These are phyloP conservation scores for Sebastes matsubarae DNA, from an alignment of 2,797 vertebrate genomes.

Conservation along the genomic window DNA sequence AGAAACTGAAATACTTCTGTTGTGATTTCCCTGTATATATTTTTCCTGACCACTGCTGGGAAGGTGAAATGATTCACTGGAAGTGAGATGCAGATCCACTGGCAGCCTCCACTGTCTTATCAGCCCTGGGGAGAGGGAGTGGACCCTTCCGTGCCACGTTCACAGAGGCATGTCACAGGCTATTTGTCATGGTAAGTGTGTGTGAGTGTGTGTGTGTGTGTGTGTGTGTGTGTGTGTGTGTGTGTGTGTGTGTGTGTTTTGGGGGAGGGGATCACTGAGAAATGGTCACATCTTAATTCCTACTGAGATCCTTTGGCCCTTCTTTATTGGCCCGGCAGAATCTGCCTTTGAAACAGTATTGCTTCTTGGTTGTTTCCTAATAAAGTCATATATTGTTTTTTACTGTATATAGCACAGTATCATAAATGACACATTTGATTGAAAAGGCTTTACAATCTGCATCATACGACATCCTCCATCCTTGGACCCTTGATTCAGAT, in stretches of 20 bases:
- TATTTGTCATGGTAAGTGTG: slow-evolving; percentile 77
- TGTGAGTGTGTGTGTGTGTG: slow-evolving; percentile 28
- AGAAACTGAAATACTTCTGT: neutral
- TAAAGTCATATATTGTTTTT: too few relatives aligned
- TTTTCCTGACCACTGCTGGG: neutral
- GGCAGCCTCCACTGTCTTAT: slow-evolving; percentile 22
- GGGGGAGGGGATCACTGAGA: slow-evolving; percentile 62
- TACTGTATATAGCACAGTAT: neutral
- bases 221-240: too few relatives aligned
- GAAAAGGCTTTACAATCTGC: neutral
- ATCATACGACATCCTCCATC: neutral
- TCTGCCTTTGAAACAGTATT: neutral
- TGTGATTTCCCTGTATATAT: neutral
- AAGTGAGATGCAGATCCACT: neutral
- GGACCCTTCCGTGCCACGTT: slow-evolving; percentile 80
- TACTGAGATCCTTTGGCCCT: slow-evolving; percentile 9
- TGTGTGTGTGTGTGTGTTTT: neutral
- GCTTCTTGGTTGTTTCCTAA: neutral
- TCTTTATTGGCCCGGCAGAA: slow-evolving; percentile 2
- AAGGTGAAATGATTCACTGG: neutral
- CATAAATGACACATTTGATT: neutral
- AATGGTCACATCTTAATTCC: slow-evolving; percentile 67
- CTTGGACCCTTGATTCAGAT: neutral
- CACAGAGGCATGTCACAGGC: slow-evolving; percentile 78
- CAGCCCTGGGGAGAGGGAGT: slow-evolving; percentile 61